Conservation (phyloP, 2,888 invertebrate genomes). For the Aporophyla nigra region DNA sequence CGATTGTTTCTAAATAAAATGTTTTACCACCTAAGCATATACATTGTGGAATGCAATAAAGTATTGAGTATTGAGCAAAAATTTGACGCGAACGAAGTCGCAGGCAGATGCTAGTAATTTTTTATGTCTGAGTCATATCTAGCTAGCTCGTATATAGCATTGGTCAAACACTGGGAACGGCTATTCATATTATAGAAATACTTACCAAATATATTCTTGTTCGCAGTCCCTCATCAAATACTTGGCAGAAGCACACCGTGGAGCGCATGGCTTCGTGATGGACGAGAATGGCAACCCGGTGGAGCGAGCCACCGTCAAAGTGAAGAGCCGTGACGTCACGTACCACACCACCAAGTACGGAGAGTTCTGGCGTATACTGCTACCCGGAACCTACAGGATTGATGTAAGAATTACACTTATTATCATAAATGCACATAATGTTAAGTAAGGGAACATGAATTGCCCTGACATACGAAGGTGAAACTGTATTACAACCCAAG, state of each 20-base stretch:
- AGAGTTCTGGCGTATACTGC: constrained; percentile 98
- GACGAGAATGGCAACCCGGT: constrained; percentile 95
- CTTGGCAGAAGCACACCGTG: constrained; percentile 96
- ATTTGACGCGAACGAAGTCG: too few species aligned
- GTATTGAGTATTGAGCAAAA: too few species aligned
- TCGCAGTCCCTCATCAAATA: constrained; percentile 95
- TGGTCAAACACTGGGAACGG: background rate
- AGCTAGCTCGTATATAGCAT: background rate
- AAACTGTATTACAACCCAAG: background rate
- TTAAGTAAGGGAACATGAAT: too few species aligned
- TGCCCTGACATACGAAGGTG: too few species aligned
- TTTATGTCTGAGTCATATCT: background rate
- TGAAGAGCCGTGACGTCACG: constrained; percentile 95
- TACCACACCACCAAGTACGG: constrained; percentile 97
- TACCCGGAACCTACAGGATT: constrained; percentile 96
- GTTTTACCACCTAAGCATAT: too few species aligned
- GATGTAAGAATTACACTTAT: constrained; percentile 91
- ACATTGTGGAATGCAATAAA: too few species aligned
- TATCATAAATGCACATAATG: background rate
- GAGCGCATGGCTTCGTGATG: constrained; percentile 96
- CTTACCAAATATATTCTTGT: constrained; percentile 45
- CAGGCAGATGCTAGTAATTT: too few species aligned
- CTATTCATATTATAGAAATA: constrained; percentile 8
- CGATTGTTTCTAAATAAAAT: too few species aligned
- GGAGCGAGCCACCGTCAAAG: constrained; percentile 94